Evolutionary conservation across 2,113 vertebrate genomes (phyloP).

Genomic region (Empidonax alnorum): DNA sequence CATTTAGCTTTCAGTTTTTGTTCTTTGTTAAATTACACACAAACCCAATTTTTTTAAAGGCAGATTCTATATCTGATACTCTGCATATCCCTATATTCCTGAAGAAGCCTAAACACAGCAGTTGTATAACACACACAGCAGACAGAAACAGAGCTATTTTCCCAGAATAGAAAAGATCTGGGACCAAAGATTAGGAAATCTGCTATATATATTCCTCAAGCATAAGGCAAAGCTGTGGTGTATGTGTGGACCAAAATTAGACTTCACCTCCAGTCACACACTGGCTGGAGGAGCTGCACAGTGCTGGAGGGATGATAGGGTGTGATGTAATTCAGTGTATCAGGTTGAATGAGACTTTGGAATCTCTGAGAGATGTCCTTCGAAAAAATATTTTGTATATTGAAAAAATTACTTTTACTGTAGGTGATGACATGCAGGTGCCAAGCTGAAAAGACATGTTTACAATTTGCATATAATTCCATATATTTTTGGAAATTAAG

Average conservation of each 20-base stretch:
- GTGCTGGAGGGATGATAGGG: background rate
- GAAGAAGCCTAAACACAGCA: background rate
- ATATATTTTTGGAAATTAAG: background rate
- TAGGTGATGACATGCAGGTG: background rate
- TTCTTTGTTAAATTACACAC: background rate
- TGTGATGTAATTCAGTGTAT: background rate
- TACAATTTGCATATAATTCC: background rate
- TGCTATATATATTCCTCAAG: background rate
- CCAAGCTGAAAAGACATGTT: background rate
- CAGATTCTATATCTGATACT: background rate
- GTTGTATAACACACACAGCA: background rate
- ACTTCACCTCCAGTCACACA: background rate
- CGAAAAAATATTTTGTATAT: background rate
- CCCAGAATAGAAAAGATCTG: background rate
- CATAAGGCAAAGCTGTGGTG: background rate
- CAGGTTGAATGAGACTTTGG: background rate
- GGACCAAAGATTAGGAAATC: background rate
- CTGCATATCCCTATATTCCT: background rate
- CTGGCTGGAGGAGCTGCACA: background rate
- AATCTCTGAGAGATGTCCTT: background rate
- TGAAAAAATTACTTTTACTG: background rate
- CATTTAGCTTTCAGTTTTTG: background rate
- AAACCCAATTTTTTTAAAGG: background rate
- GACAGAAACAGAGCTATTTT: background rate
- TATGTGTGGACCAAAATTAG: background rate